Base-by-base conservation (phyloP, 2,888 invertebrate species). In the Hypolimnas misippus region DNA sequence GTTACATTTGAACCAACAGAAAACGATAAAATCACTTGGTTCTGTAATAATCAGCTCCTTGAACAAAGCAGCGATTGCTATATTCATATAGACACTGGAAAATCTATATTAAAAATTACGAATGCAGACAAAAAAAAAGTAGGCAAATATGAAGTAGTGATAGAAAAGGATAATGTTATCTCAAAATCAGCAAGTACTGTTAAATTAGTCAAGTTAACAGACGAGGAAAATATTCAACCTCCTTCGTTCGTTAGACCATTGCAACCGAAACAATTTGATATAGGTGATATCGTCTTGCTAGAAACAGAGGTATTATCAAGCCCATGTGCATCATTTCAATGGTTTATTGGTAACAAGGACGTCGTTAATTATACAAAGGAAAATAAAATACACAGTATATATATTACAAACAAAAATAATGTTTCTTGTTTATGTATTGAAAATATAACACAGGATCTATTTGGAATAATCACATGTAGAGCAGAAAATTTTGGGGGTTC, bases 401-500 rank as follows among this genome's bases (percentile, higher is more conserved):
- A 96, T 70, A 94, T 95, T 7, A 95, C 95, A 12, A 87, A 87
- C 68, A 93, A 93, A 76, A 95, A 95, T 42, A 97, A 97, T 78
- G 94, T 94, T 75, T 97, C 97, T n/a, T 94, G 96, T 61, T 89
- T 98, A 17, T 90, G 96, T 69, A 95, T 97, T 65, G 94, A 95
- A 75, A 94, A 95, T 76, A 93, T 96, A 51, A 93, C 93, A 60
- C 91, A 94, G 62, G 95, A 96, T 79, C 93, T 93, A 72, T 90
- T 94, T 61, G 98, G 97, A 21, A 93, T 95, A 29, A 96, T 97
- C 74, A 97, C 97, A 17, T 98, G 98, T 75, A 93, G 97, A 75
- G 98, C 98, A 2, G 96, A 97, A 86, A 98, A 98, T 83, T 96
- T 96, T 54, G 96, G 95, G 53, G 98, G 98, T 8, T 97, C 97